Evolutionary conservation across 2,888 invertebrate species (phyloP), one percentile per base, ranked within the genome.

Genomic region (Perizoma affinitatum): DNA sequence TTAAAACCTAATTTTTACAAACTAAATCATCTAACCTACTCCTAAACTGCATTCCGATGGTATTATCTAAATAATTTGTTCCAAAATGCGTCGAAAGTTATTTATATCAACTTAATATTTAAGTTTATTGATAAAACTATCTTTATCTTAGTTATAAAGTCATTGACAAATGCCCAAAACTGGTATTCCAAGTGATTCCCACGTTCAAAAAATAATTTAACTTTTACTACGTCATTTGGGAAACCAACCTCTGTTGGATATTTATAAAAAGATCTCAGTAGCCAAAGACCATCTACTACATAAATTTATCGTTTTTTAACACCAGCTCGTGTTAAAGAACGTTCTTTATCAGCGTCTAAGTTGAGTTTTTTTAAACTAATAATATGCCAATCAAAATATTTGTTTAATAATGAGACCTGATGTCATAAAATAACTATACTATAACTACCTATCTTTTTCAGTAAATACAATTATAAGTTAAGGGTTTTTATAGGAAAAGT

Each of bases 41-140:
- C 54, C n/a, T n/a, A 53, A 60, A 56, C 57, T 53, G 58, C 63
- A 60, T 65, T 67, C 62, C 55, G 58, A 48, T 44, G 53, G 61
- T 62, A 62, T 66, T 61, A 60, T 61, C 48, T 22, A 59, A 58
- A 62, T 61, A 54, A 61, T 65, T 64, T 65, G 66, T 68, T 44
- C 9, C 49, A 38, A 22, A 22, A 60, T 53, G 46, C 55, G 43
- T 59, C 54, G 54, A 61, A 54, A 58, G 60, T 65, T 65, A 54
- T 63, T 59, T 54, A 62, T 62, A 63, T 50, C 44, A 58, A 55
- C 51, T 64, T 64, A 58, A 61, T 61, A 58, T 63, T 57, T 61
- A 58, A 65, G 54, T 60, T 61, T 66, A 67, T 61, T 65, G 67
- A 68, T 62, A 63, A 43, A 61, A 66, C 58, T 67, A 62, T 67